Conservation (phyloP, 2,888 invertebrate species). For the Amblyjoppa fuscipennis region DNA sequence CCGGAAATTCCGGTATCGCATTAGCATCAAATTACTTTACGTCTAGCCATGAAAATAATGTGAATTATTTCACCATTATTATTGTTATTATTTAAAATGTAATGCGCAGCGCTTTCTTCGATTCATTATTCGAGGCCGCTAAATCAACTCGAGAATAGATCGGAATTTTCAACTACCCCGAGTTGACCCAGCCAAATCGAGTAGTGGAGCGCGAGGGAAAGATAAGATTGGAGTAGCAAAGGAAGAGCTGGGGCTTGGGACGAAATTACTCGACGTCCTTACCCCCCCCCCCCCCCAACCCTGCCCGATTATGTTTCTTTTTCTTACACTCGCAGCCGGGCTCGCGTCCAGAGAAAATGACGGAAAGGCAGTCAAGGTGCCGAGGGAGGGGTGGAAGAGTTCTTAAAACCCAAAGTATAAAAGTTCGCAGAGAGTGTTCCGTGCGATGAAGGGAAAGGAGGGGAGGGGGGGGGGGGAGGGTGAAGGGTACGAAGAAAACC, state of each 20-base stretch:
- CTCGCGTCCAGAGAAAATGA: slow-evolving; percentile 55
- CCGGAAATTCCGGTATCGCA: neutral
- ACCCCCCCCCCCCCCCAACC: neutral
- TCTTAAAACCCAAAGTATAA: slow-evolving; percentile 57
- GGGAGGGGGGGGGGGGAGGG: too few relatives aligned
- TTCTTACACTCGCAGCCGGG: slow-evolving; percentile 16
- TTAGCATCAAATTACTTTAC: neutral
- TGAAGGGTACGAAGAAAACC: neutral
- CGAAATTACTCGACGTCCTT: slow-evolving; percentile 62
- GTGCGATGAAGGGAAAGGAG: neutral
- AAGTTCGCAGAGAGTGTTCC: slow-evolving; percentile 43
- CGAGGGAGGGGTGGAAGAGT: slow-evolving; percentile 26
- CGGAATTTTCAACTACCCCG: slow-evolving; percentile 60
- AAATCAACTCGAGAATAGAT: slow-evolving; percentile 58
- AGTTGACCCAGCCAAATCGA: slow-evolving; percentile 57
- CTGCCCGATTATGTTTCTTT: slow-evolving; percentile 48
- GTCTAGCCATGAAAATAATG: neutral
- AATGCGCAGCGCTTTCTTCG: neutral
- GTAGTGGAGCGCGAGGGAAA: slow-evolving; percentile 63
- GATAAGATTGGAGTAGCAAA: slow-evolving; percentile 58
- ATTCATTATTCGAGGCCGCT: slow-evolving; percentile 33
- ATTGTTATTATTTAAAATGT: neutral
- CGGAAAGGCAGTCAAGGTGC: slow-evolving; percentile 18
- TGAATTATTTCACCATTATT: neutral
- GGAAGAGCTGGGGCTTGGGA: slow-evolving; percentile 22